phyloP scores from a whole-genome alignment of 2,888 invertebrate genomes.

The Lottia gigantea region DNA sequence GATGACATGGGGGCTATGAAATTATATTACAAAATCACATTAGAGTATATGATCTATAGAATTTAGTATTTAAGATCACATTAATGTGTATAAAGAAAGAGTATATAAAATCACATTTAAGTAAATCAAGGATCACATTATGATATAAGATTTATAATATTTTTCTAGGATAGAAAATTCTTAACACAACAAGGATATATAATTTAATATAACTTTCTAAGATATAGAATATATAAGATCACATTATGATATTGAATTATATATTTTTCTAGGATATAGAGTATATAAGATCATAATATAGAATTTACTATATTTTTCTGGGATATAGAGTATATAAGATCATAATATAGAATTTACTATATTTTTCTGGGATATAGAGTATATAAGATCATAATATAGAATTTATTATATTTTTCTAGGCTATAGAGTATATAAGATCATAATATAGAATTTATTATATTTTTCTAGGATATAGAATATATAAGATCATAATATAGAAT shows the following conservation, averaged over 20 bases:
- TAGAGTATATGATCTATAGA: too few relatives aligned
- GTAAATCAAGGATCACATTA: slow-evolving; percentile 64
- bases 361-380: slow-evolving; percentile 46
- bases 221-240: too few relatives aligned
- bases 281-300: slow-evolving; percentile 68
- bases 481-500: slow-evolving; percentile 69
- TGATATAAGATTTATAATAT: slow-evolving; percentile 69
- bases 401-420: slow-evolving; percentile 42
- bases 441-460: slow-evolving; percentile 69
- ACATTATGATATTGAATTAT: neutral
- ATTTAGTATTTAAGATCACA: too few relatives aligned
- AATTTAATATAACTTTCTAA: slow-evolving; percentile 67
- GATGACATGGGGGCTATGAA: slow-evolving; percentile 60
- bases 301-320: slow-evolving; percentile 68
- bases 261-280: slow-evolving; percentile 63
- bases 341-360: too few relatives aligned
- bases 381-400: too few relatives aligned
- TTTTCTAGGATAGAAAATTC: slow-evolving; percentile 55
- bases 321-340: too few relatives aligned
- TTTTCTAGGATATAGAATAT: slow-evolving; percentile 67
- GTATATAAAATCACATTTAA: too few relatives aligned
- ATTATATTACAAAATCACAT: slow-evolving; percentile 69
- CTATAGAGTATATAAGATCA: slow-evolving; percentile 68
- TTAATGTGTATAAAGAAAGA: too few relatives aligned
- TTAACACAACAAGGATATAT: too few relatives aligned